Evolutionary conservation across 2,797 vertebrate species (phyloP), one percentile per base, ranked within the genome.

Genomic region (Syncerus caffer): DNA sequence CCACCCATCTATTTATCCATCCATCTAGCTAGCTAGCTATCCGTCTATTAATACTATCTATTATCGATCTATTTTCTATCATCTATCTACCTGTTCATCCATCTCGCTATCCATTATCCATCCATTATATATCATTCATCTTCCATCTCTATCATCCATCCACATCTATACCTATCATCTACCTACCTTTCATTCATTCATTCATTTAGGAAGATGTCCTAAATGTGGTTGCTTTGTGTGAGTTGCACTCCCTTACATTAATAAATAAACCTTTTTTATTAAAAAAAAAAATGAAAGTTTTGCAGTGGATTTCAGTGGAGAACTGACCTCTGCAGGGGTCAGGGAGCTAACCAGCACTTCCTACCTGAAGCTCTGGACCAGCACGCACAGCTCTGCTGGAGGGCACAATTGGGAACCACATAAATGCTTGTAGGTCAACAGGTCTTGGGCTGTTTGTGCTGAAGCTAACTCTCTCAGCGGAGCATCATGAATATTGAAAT

Each of bases 351-450:
- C 3, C 5, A 27, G 42, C 0, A 2, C 58, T 31, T 29, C 16
- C 82, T n/a, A 12, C 58, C 1, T 0, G 16, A 53, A 10, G 64
- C 42, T 45, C 19, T 11, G 1, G 6, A 29, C 25, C 25, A 21
- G 57, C 12, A 2, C 1, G 0, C 4, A 2, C 29, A 2, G 10
- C 53, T 31, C 82, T 58, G 55, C 19, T 2, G 29, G 82, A 34
- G 23, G 50, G 31, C 3, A 0, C 1, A 0, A 10, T 4, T 1
- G 0, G 25, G 38, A 34, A 25, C 67, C 55, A 13, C 15, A 3
- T 3, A 31, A 53, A 3, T 0, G 15, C 11, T 64, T 15, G 4
- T 3, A 4, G 57, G 58, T 38, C 51, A 1, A 1, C 1, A 2
- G n/a, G 29, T 16, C n/a, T 42, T 14, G 60, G 51, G 11, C 38